A percentile compares a stretch with the other conserved stretches of the same genome.
Evolutionary conservation across 2,888 invertebrate species (phyloP).

Genomic region (Ennomos quercinarius): DNA sequence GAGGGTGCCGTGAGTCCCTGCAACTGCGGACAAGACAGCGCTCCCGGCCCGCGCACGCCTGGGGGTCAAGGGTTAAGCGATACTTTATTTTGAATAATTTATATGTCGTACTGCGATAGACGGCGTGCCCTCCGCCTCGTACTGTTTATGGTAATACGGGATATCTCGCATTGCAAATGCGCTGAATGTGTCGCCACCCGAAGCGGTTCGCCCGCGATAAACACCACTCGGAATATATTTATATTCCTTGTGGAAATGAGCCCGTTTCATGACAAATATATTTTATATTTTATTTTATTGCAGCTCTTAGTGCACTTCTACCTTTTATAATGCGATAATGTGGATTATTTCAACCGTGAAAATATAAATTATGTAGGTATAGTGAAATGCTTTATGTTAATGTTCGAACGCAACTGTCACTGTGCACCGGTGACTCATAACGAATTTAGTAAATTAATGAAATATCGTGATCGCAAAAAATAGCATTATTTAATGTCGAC

Average conservation of each 20-base stretch:
- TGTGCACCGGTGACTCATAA: constrained; percentile 17
- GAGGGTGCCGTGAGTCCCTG: constrained; percentile 21
- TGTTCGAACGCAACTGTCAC: constrained; percentile 15
- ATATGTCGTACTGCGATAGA: constrained; percentile 84
- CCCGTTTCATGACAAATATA: constrained; percentile 63
- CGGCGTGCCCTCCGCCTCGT: constrained; percentile 82
- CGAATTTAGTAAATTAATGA: constrained; percentile 38
- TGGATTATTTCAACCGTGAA: constrained; percentile 30
- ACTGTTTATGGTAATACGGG: constrained; percentile 84
- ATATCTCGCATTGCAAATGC: constrained; percentile 85
- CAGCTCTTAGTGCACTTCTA: constrained; percentile 40
- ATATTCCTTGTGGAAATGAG: constrained; percentile 56
- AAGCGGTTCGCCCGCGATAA: constrained; percentile 72
- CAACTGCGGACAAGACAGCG: constrained; percentile 24
- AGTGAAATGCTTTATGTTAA: constrained; percentile 30
- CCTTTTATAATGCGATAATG: constrained; percentile 33
- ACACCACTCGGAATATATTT: constrained; percentile 65
- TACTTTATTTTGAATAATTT: constrained; percentile 86
- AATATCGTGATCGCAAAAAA: constrained; percentile 36
- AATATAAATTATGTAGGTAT: constrained; percentile 11
- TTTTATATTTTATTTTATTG: constrained; percentile 55
- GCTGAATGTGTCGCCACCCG: constrained; percentile 81
- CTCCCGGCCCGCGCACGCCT: constrained; percentile 44
- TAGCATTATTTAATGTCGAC: constrained; percentile 38
- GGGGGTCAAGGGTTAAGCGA: constrained; percentile 82